Evolutionary conservation across 2,797 vertebrate genomes (phyloP).

Genomic region (Tachyglossus aculeatus): DNA sequence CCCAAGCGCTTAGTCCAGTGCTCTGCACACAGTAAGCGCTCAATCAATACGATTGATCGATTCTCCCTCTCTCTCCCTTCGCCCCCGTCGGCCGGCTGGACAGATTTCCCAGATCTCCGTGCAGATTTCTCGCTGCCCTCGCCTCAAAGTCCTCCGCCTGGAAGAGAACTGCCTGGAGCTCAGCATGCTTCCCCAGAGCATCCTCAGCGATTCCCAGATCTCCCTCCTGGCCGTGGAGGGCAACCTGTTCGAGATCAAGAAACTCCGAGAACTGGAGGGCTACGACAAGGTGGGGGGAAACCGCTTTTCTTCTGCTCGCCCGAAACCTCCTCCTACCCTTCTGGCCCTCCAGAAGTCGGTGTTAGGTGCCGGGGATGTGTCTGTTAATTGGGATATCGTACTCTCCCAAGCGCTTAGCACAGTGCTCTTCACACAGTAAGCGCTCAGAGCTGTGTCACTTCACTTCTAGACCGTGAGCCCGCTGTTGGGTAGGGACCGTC

Average conservation of each 20-base stretch:
- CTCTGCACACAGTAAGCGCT: no score
- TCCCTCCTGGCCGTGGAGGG: constrained; percentile 94
- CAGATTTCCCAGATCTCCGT: constrained; percentile 87
- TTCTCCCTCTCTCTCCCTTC: no score
- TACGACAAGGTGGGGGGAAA: constrained; percentile 87
- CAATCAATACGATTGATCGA: no score
- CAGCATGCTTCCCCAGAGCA: constrained; percentile 85
- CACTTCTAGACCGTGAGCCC: no score
- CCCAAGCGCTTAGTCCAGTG: no score
- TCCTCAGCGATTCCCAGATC: constrained; percentile 90
- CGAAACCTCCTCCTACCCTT: not conserved
- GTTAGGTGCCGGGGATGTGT: not conserved
- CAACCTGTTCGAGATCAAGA: constrained; percentile 96
- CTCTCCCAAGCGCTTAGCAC: no score
- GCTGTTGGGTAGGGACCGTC: no score
- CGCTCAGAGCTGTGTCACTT: no score
- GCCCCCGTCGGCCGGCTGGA: no score
- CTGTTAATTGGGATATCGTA: no score
- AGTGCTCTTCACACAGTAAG: no score
- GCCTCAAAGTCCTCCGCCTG: constrained; percentile 94
- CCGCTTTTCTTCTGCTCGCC: not conserved
- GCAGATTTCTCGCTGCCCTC: constrained; percentile 86
- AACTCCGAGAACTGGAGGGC: constrained; percentile 88
- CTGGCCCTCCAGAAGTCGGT: not conserved
- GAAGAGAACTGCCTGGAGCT: constrained; percentile 98